phyloP scores from a whole-genome alignment of 2,113 vertebrate species.

The Podarcis muralis region DNA sequence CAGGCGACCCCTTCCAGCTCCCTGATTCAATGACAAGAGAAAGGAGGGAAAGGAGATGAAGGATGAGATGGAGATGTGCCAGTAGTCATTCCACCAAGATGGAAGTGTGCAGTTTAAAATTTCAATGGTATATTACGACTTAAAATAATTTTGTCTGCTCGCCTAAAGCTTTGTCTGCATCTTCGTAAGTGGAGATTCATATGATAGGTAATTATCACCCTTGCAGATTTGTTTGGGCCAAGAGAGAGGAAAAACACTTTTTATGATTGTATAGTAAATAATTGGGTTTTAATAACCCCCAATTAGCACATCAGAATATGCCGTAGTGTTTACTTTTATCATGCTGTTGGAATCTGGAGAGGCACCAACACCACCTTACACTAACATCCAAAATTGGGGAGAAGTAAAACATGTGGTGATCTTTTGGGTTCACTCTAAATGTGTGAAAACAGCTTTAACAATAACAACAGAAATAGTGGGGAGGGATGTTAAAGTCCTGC shows the following conservation, averaged over 20 bases:
- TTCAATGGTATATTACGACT: constrained; percentile 36
- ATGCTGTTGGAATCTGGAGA: constrained; percentile 61
- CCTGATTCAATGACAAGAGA: too few relatives aligned
- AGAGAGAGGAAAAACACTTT: constrained; percentile 42
- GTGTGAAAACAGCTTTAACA: constrained; percentile 38
- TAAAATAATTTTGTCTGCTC: constrained; percentile 56
- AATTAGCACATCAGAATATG: constrained; percentile 78
- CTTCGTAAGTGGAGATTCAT: constrained; percentile 68
- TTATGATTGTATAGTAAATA: constrained; percentile 76
- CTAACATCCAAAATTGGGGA: constrained; percentile 11
- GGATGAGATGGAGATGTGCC: neutral
- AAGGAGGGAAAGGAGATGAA: neutral
- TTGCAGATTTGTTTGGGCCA: constrained; percentile 65
- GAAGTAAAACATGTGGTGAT: neutral
- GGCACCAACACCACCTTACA: constrained; percentile 59
- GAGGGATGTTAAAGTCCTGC: neutral
- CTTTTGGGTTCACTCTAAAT: constrained; percentile 57
- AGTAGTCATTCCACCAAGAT: fast-evolving
- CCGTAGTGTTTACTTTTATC: constrained; percentile 61
- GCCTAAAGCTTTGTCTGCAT: constrained; percentile 57
- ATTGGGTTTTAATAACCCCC: constrained; percentile 76
- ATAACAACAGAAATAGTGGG: neutral
- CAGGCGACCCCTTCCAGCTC: neutral
- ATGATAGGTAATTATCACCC: constrained; percentile 73
- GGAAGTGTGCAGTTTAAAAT: neutral